Percentiles rank a stretch among this genome's conserved stretches.
Conservation (phyloP, 2,113 vertebrate species). For the Labrus mixtus region DNA sequence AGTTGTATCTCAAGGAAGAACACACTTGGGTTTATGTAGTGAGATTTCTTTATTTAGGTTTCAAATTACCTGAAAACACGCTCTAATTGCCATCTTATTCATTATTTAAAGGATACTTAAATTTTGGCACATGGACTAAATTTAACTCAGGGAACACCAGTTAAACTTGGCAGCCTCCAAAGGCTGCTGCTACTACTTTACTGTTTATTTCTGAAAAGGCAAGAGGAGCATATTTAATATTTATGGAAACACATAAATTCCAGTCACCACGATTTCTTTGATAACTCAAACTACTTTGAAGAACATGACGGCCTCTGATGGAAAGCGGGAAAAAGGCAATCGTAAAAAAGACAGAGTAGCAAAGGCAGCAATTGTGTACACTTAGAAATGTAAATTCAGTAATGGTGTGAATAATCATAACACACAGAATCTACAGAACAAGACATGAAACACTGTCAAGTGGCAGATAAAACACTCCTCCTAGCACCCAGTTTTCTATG, state of each 20-base stretch:
- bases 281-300: slow-evolving; percentile 41
- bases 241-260: slow-evolving; percentile 21
- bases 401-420: slow-evolving; percentile 59
- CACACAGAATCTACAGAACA: slow-evolving; percentile 23
- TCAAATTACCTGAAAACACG: slow-evolving; percentile 49
- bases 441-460: slow-evolving; percentile 47
- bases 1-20: slow-evolving; percentile 47
- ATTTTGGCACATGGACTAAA: background rate
- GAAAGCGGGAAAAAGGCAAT: slow-evolving; percentile 6
- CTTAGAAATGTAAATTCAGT: slow-evolving; percentile 59
- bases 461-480: slow-evolving; percentile 45
- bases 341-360: background rate
- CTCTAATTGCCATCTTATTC: slow-evolving; percentile 29
- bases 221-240: slow-evolving; percentile 27
- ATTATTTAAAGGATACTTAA: slow-evolving; percentile 29
- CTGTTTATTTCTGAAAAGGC: background rate
- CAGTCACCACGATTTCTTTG: slow-evolving; percentile 24
- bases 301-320: slow-evolving; percentile 18
- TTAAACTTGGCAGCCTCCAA: slow-evolving; percentile 7
- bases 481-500: slow-evolving; percentile 37
- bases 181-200: background rate
- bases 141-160: slow-evolving; percentile 5
- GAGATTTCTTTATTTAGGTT: slow-evolving; percentile 39
- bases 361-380: slow-evolving; percentile 27
- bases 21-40: slow-evolving; percentile 36